Evolutionary conservation across 2,797 vertebrate species (phyloP).

Genomic region (Gallirallus australis): DNA sequence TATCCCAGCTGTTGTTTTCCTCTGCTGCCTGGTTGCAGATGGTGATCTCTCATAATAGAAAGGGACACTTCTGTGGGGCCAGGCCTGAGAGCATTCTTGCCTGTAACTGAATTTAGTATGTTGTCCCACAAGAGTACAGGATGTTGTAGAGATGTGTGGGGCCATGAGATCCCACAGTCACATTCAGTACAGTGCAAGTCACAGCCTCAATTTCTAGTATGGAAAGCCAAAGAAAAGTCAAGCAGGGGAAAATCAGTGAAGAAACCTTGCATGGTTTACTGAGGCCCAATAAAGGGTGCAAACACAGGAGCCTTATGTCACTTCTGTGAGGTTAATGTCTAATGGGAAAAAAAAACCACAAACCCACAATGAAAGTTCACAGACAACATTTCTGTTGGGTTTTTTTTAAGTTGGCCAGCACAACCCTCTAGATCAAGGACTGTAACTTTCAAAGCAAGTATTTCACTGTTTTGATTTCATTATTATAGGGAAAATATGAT

Average conservation of each 20-base stretch:
- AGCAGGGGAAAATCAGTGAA: neutral
- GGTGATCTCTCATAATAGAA: neutral
- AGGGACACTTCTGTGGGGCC: neutral
- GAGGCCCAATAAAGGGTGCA: neutral
- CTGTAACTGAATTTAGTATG: neutral
- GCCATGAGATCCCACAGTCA: neutral
- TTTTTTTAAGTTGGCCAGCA: neutral
- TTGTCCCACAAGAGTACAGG: neutral
- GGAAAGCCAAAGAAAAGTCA: neutral
- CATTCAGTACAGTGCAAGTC: fast-evolving
- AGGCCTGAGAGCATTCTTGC: neutral
- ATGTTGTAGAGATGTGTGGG: neutral
- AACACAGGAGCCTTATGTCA: neutral
- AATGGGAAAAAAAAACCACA: neutral
- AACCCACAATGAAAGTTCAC: neutral
- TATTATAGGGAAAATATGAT: neutral
- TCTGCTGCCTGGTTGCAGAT: neutral
- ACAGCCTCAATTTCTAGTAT: neutral
- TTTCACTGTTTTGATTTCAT: neutral
- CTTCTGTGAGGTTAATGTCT: neutral
- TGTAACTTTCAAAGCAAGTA: neutral
- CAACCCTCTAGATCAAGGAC: neutral
- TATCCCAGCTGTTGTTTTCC: fast-evolving
- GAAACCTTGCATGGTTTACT: neutral
- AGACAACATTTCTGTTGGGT: neutral